Conservation (phyloP, 2,888 invertebrate genomes). For the Melolontha melolontha region DNA sequence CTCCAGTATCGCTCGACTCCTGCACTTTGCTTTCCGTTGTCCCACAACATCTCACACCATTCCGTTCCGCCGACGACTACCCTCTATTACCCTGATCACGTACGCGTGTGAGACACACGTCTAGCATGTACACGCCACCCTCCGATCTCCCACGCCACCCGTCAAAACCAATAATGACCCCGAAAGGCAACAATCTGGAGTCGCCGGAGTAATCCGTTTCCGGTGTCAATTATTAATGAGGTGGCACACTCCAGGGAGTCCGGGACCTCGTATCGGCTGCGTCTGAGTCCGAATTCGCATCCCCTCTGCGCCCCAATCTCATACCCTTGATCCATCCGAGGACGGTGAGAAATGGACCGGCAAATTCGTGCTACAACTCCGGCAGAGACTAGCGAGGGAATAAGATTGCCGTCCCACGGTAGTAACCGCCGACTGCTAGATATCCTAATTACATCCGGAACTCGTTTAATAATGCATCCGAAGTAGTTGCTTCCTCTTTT, state of each 20-base stretch:
- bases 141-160: slow-evolving; percentile 4
- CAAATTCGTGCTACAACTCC: slow-evolving; percentile 58
- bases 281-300: slow-evolving; percentile 30
- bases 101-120: slow-evolving; percentile 28
- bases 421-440: slow-evolving; percentile 36
- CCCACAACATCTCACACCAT: slow-evolving; percentile 16
- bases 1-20: not conserved
- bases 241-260: slow-evolving; percentile 33
- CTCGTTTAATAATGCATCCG: slow-evolving; percentile 39
- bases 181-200: slow-evolving; percentile 38
- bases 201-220: slow-evolving; percentile 37
- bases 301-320: not conserved
- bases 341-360: slow-evolving; percentile 60
- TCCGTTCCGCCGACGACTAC: not conserved
- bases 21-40: not conserved
- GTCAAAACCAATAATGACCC: slow-evolving; percentile 38
- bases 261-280: slow-evolving; percentile 27
- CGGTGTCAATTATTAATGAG: slow-evolving; percentile 38
- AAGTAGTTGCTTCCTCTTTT: slow-evolving; percentile 36
- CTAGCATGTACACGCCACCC: slow-evolving; percentile 3
- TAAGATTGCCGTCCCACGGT: slow-evolving; percentile 46
- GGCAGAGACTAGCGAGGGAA: slow-evolving; percentile 55
- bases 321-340: slow-evolving; percentile 13
- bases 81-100: slow-evolving; percentile 32
- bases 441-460: slow-evolving; percentile 40